Percentiles rank a stretch among this genome's conserved stretches.
Conservation (phyloP, 2,888 invertebrate genomes). For the Erpobdella octoculata region DNA sequence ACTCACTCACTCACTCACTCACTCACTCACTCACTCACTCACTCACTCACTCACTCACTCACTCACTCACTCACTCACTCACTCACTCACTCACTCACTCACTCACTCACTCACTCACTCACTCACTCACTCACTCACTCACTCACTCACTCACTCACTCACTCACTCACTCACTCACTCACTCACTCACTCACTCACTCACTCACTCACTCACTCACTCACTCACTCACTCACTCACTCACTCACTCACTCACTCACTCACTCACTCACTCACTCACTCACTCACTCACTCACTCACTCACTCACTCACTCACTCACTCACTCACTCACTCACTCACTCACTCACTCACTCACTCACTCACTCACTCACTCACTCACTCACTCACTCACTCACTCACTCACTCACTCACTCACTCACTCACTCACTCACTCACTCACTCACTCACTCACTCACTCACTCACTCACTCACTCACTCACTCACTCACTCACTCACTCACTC, state of each 20-base stretch:
- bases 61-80: conserved; percentile 27
- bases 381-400: conserved; percentile 18
- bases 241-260: conserved; percentile 25
- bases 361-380: conserved; percentile 21
- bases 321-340: background rate
- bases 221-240: conserved; percentile 31
- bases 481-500: background rate
- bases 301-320: conserved; percentile 1
- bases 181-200: conserved; percentile 21
- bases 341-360: background rate
- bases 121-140: conserved; percentile 24
- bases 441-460: conserved; percentile 21
- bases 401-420: conserved; percentile 16
- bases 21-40: conserved; percentile 29
- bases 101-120: conserved; percentile 27
- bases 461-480: conserved; percentile 19
- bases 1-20: conserved; percentile 33
- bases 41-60: conserved; percentile 26
- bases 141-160: conserved; percentile 26
- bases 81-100: conserved; percentile 29
- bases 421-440: conserved; percentile 18
- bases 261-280: conserved; percentile 9
- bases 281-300: conserved; percentile 9
- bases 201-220: conserved; percentile 29
- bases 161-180: conserved; percentile 25